Evolutionary conservation across 2,113 vertebrate species (phyloP), one percentile per base, ranked within the genome.

Genomic region (Urocitellus parryii): DNA sequence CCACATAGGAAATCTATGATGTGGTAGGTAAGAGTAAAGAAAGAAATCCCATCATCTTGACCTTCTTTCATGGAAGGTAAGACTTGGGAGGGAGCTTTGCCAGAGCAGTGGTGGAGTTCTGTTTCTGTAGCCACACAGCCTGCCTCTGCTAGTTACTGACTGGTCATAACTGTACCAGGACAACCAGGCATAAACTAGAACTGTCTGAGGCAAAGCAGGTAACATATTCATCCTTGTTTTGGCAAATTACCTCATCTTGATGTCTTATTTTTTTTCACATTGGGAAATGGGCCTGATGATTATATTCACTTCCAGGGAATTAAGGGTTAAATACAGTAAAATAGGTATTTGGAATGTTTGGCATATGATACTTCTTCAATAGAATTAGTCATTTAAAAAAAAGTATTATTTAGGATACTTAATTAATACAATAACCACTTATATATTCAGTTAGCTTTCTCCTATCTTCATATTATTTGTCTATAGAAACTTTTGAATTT

Each of bases 401-500:
- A 51, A 84, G 63, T 77, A 81, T 42, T 91, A 53, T 45, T 68
- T 65, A 61, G 12, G 51, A 12, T 37, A 45, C 39, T 86, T 92
- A 58, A 93, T 80, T 90, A 22, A 78, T 13, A 9, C 58, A 63
- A 63, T 85, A 94, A 77, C n/a, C 27, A 65, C 25, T 77, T 76
- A 70, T 2, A 34, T 95, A 42, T 92, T 81, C 22, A 34, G 1
- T 79, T 85, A 72, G 17, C 56, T 88, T 81, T 78, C 39, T 91
- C 0, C 58, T 96, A 7, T 76, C 63, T 78, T 92, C 51, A 95
- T 82, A 37, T 74, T 58, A 81, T 94, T 95, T 96, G 74, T 94
- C n/a, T 65, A 81, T 56, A 76, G 39, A 90, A 72, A 96, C 92
- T 82, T 94, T 90, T 14, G 8, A 9, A 63, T 67, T 90, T 95